A percentile compares a stretch with the other conserved stretches of the same genome.
Conservation (phyloP, 2,888 invertebrate species). For the Drosophila eohydei region DNA sequence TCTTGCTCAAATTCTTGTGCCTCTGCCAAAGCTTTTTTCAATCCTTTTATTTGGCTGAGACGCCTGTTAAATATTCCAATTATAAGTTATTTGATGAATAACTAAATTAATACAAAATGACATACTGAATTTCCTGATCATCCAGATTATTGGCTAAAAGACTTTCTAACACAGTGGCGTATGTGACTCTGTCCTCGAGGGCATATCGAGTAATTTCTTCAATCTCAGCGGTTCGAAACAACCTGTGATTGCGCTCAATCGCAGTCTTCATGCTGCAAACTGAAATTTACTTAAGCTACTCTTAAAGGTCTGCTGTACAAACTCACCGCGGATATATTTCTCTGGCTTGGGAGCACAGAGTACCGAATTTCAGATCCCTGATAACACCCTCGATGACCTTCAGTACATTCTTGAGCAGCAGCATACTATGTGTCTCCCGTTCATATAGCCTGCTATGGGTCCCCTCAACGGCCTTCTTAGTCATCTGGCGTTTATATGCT, state of each 20-base stretch:
- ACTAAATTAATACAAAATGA: not conserved
- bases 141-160: constrained; percentile 79
- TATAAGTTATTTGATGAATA: not conserved
- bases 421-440: constrained; percentile 83
- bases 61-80: constrained; percentile 59
- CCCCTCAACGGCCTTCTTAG: not conserved
- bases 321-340: constrained; percentile 82
- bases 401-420: constrained; percentile 69
- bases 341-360: constrained; percentile 78
- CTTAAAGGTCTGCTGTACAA: too few relatives aligned
- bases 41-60: constrained; percentile 61
- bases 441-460: constrained; percentile 74
- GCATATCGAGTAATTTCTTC: constrained; percentile 60
- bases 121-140: constrained; percentile 79
- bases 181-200: constrained; percentile 68
- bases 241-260: constrained; percentile 72
- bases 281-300: not conserved
- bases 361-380: constrained; percentile 80
- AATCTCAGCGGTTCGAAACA: constrained; percentile 69
- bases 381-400: constrained; percentile 77
- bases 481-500: not conserved
- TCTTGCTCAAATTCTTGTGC: constrained; percentile 58
- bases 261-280: constrained; percentile 73
- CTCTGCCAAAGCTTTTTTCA: constrained; percentile 53
- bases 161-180: constrained; percentile 63